Percentiles rank a stretch among this genome's conserved stretches.
These are phyloP conservation scores for Epinotia bilunana DNA, from an alignment of 2,888 invertebrate species.

Conservation along the genomic window DNA sequence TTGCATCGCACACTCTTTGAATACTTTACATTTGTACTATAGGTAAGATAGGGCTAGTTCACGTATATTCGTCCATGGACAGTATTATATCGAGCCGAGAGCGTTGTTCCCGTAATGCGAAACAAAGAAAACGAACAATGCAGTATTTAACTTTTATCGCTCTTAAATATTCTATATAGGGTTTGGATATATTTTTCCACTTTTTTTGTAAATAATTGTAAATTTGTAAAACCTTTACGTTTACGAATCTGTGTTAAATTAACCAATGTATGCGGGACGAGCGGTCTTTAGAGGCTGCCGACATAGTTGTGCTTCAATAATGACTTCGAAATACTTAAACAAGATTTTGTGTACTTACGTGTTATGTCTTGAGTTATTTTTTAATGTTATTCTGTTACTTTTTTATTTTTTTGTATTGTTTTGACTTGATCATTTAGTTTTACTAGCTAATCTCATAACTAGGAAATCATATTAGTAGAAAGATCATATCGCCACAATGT, in stretches of 20 bases:
- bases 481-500: slow-evolving; percentile 8
- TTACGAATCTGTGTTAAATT: slow-evolving; percentile 71
- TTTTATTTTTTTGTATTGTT: slow-evolving; percentile 47
- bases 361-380: slow-evolving; percentile 52
- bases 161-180: slow-evolving; percentile 66
- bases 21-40: slow-evolving; percentile 58
- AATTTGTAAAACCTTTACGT: slow-evolving; percentile 74
- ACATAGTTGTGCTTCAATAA: slow-evolving; percentile 22
- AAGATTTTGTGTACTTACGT: slow-evolving; percentile 51
- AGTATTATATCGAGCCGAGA: slow-evolving; percentile 59
- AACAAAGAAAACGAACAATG: slow-evolving; percentile 65
- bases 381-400: slow-evolving; percentile 52
- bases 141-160: slow-evolving; percentile 74
- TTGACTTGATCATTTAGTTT: slow-evolving; percentile 50
- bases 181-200: slow-evolving; percentile 72
- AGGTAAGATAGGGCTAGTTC: slow-evolving; percentile 60
- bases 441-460: slow-evolving; percentile 41
- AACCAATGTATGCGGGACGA: slow-evolving; percentile 3
- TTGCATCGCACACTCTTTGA: slow-evolving; percentile 66
- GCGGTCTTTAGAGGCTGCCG: background rate
- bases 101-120: slow-evolving; percentile 51
- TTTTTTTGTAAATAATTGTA: slow-evolving; percentile 81
- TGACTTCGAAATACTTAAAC: slow-evolving; percentile 41
- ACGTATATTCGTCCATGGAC: slow-evolving; percentile 65
- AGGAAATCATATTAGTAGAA: slow-evolving; percentile 30